Conservation (phyloP, 2,888 invertebrate species). For the Oscheius sp. region DNA sequence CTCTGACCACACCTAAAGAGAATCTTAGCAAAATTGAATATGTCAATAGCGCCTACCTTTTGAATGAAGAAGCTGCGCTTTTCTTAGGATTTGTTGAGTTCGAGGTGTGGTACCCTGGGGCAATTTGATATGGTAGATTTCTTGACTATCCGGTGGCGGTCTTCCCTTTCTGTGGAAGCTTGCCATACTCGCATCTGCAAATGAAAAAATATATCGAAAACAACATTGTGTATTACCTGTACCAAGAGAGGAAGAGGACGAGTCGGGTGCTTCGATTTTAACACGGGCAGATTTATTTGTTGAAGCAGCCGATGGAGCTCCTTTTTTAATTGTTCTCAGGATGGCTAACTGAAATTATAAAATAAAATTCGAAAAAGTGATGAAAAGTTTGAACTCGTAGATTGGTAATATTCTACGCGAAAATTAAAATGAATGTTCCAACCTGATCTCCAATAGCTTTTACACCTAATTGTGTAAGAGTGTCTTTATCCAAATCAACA, state of each 20-base stretch:
- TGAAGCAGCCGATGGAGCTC: neutral
- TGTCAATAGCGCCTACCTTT: neutral
- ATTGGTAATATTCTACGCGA: no score
- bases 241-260: neutral
- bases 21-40: constrained; percentile 39
- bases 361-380: neutral
- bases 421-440: no score
- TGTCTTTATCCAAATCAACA: constrained; percentile 58
- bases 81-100: constrained; percentile 58
- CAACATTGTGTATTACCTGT: neutral
- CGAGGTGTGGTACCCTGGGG: constrained; percentile 62
- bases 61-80: constrained; percentile 37
- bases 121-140: constrained; percentile 69
- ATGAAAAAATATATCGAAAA: neutral
- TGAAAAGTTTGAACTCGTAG: no score
- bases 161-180: constrained; percentile 44
- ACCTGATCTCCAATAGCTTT: constrained; percentile 64
- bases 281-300: neutral
- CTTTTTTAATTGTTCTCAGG: constrained; percentile 10
- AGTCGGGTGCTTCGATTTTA: constrained; percentile 17
- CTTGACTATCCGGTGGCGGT: constrained; percentile 59
- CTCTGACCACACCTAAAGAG: constrained; percentile 49
- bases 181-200: constrained; percentile 14
- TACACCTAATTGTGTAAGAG: constrained; percentile 57
- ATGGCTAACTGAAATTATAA: constrained; percentile 8